Evolutionary conservation across 2,113 vertebrate genomes (phyloP).

Genomic region (Microtus montanus): DNA sequence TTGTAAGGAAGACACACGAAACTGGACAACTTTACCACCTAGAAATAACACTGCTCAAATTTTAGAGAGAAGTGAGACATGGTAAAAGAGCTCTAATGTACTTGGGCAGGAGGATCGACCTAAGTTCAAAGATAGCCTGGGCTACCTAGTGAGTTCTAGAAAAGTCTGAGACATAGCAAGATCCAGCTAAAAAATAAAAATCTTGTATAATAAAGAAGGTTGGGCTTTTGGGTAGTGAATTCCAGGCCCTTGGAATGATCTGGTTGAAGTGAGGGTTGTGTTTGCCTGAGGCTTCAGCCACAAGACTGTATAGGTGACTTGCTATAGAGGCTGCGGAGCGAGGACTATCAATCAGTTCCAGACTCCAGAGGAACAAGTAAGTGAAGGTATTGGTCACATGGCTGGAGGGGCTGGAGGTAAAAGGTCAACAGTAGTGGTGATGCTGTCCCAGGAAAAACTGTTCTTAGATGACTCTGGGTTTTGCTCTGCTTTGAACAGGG

Average conservation of each 20-base stretch:
- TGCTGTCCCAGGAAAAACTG: not conserved
- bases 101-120: not conserved
- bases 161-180: not conserved
- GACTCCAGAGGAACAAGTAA: not conserved
- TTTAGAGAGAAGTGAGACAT: not conserved
- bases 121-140: not conserved
- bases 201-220: not conserved
- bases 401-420: not conserved
- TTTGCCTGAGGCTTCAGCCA: not conserved
- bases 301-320: not conserved
- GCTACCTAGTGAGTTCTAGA: not conserved
- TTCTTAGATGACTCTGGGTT: not conserved
- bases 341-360: not conserved
- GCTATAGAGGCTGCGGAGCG: not conserved
- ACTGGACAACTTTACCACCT: not conserved
- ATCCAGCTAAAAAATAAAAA: not conserved
- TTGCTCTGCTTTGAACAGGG: not conserved
- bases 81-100: not conserved
- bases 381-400: not conserved
- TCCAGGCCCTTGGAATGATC: not conserved
- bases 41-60: not conserved
- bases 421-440: not conserved
- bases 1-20: constrained; percentile 16
- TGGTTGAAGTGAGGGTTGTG: not conserved
- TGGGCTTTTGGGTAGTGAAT: not conserved